Evolutionary conservation across 1,140 invertebrate species (phyloP).

Genomic region (Steinernema feltiae): DNA sequence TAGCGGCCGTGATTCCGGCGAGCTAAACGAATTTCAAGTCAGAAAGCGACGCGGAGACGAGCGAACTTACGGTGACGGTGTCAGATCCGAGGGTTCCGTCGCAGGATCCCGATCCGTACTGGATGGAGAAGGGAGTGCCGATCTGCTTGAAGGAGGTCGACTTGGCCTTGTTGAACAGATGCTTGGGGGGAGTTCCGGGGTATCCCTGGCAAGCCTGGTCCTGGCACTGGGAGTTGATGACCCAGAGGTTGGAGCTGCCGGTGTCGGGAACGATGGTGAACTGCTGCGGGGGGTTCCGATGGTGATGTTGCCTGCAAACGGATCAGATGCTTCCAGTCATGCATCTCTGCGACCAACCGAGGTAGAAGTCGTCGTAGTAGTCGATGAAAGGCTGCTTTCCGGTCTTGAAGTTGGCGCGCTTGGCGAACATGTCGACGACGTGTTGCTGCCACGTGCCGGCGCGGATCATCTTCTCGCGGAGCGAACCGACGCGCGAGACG

Average conservation of each 20-base stretch:
- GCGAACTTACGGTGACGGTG: slow-evolving; percentile 16
- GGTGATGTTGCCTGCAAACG: too few species aligned
- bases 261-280: not conserved
- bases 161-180: slow-evolving; percentile 26
- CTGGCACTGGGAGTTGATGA: not conserved
- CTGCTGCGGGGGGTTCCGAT: not conserved
- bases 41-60: too few species aligned
- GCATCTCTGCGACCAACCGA: too few species aligned
- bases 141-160: slow-evolving; percentile 35
- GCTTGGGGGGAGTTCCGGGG: slow-evolving; percentile 35
- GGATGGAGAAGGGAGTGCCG: slow-evolving; percentile 32
- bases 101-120: slow-evolving; percentile 42
- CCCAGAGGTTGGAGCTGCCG: slow-evolving; percentile 6
- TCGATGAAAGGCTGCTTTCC: slow-evolving; percentile 17
- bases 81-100: slow-evolving; percentile 35
- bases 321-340: too few species aligned
- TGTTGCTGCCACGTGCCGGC: not conserved
- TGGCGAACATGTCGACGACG: not conserved
- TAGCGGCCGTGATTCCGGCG: not conserved
- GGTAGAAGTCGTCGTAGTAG: slow-evolving; percentile 24
- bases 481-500: not conserved
- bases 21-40: not conserved
- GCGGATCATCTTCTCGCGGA: not conserved
- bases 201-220: slow-evolving; percentile 16
- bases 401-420: not conserved